Base-by-base conservation (phyloP, 30 jellyfish, hydroid and myxozoan genomes). In the Chironex yamaguchii region DNA sequence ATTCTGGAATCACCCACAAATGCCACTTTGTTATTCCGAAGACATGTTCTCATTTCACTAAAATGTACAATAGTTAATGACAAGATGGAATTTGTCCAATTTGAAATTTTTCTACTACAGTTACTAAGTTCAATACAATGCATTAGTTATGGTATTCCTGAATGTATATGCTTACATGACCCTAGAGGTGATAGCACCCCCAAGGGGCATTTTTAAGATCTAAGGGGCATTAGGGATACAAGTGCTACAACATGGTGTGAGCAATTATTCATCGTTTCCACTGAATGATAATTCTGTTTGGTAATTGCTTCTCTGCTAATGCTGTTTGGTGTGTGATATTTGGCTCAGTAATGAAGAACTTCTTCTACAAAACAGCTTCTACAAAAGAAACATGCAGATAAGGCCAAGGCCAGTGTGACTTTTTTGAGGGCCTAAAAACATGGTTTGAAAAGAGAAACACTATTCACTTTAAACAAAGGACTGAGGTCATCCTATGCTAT, bases 1-100 rank as follows among this genome's bases (percentile, higher is more conserved):
- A 89, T 69, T 54, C 98, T 83, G 28, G 98, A 93, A 52, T 93
- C 98, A 67, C 98, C 98, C 77, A 93, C 84, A 36, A 93, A 67
- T 29, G 96, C 97, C 4, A 93, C 98, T 70, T 77, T 79, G 53
- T 77, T 92, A 81, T 74, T 58, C 62, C 65, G 71, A 58, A 93
- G 74, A 65, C 98, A 93, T 4, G 91, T 82, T 48, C 91, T 82
- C 22, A 81, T 77, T 79, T 93, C 98, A 53, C 98, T 93, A 62
- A 49, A 85, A 91, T 58, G 6, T n/a, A 79, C 0, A 35, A 26
- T 1, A 53, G 11, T 26, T n/a, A 32, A n/a, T 31, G 4, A 27
- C 34, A 26, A 33, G 34, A 17, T 6, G 42, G n/a, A 2, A 25
- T 20, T 3, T 25, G 3, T 25, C 42, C 77, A 2, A 64, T 11